Conservation (phyloP, 2,797 vertebrate species). For the Silurus lanzhouensis region DNA sequence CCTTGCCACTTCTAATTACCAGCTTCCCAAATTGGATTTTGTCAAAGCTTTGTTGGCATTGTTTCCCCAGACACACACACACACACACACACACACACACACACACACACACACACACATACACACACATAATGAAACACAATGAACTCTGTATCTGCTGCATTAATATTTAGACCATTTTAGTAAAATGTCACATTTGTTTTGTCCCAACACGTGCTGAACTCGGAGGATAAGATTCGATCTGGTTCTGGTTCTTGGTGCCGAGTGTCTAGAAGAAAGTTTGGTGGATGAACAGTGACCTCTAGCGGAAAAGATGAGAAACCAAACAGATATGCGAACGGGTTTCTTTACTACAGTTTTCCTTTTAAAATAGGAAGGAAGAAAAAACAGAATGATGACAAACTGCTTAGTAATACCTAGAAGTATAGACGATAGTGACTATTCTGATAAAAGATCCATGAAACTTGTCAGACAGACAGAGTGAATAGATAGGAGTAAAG, state of each 20-base stretch:
- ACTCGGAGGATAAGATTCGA: slow-evolving; percentile 8
- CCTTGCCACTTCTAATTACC: slow-evolving; percentile 34
- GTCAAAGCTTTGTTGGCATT: slow-evolving; percentile 23
- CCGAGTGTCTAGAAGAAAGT: neutral
- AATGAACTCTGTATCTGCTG: neutral
- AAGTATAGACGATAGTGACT: neutral
- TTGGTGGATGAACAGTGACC: slow-evolving; percentile 53
- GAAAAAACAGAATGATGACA: neutral
- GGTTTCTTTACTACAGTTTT: too few relatives aligned
- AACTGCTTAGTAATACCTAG: too few relatives aligned
- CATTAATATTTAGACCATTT: neutral
- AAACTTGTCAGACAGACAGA: neutral
- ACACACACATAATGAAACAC: slow-evolving; percentile 8
- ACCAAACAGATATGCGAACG: neutral
- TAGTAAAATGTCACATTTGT: slow-evolving; percentile 18
- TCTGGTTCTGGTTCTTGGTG: too few relatives aligned
- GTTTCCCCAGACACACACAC: slow-evolving; percentile 20
- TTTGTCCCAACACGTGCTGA: neutral
- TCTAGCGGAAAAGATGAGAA: slow-evolving; percentile 40
- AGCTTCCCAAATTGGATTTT: slow-evolving; percentile 35
- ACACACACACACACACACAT: neutral
- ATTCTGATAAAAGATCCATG: neutral
- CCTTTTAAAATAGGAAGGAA: neutral
- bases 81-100: neutral
- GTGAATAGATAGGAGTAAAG: neutral